Base-by-base conservation (phyloP, 2,888 invertebrate genomes). In the Dynastes tityus region DNA sequence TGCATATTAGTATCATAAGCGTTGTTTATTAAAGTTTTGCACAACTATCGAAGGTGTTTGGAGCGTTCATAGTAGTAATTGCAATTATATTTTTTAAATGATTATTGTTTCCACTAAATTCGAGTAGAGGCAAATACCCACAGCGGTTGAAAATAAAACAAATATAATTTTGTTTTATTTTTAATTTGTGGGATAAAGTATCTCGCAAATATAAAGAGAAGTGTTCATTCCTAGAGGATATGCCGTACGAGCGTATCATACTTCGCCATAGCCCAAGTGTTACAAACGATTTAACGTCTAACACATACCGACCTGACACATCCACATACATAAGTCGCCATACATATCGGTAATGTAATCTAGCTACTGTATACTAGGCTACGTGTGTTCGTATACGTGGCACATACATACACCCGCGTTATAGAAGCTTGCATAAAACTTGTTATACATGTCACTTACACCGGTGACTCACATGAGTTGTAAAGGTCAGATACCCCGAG, bases 371-470 rank as follows among this genome's bases (percentile, higher is more conserved):
- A 37, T 22, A 27, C 16, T 29, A 29, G 9, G 37, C n/a, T 22
- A 51, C 51, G 16, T 58, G 40, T 55, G 32, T 68, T 40, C 55
- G 45, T 70, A 32, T 45, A 45, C 51, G 61, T 40, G 63, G 22
- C 22, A 55, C 55, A 55, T 55, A 63, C 27, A 27, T 55, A 63
- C 27, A 27, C 65, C 29, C 76, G 76, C 51, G 63, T 45, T 63
- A 63, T 71, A 73, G 65, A 78, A 70, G 58, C 71, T 71, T 68
- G 55, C 58, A 80, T 85, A 84, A 84, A 86, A 86, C 86, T 87
- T 87, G 86, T 87, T 87, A 86, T 84, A 86, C 86, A 85, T 87
- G 87, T 88, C 88, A 88, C 87, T 87, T 85, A 83, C 87, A 88
- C 84, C 83, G 83, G 83, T 85, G 85, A 85, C 83, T 86, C 87